Conservation (phyloP, 1,140 invertebrate species). For the Chlorops oryzae region DNA sequence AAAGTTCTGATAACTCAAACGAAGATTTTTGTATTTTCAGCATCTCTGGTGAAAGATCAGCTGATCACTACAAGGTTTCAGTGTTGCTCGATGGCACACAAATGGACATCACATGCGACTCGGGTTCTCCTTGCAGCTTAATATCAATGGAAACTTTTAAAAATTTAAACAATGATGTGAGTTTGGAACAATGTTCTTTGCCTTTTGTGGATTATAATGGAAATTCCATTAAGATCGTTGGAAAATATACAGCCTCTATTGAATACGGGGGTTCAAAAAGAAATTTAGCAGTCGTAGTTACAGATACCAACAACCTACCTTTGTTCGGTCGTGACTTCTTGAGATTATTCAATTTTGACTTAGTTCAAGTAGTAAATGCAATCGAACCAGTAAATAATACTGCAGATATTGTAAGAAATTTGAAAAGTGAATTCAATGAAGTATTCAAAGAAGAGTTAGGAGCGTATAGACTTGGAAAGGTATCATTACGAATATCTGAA, state of each 20-base stretch:
- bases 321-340: slow-evolving; percentile 10
- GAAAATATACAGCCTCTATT: slow-evolving; percentile 6
- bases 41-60: neutral
- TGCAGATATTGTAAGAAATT: slow-evolving; percentile 2
- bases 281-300: slow-evolving; percentile 5
- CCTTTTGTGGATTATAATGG: slow-evolving; percentile 12
- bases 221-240: slow-evolving; percentile 10
- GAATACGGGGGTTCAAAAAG: slow-evolving; percentile 4
- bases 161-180: slow-evolving; percentile 5
- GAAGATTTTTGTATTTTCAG: slow-evolving; percentile 11
- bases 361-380: slow-evolving; percentile 8
- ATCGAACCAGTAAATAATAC: slow-evolving; percentile 8
- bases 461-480: slow-evolving; percentile 5
- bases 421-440: slow-evolving; percentile 10
- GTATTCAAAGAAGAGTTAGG: slow-evolving; percentile 7
- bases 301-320: slow-evolving; percentile 2
- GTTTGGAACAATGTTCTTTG: neutral
- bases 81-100: slow-evolving; percentile 5
- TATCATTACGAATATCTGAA: slow-evolving; percentile 7
- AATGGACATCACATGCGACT: slow-evolving; percentile 1
- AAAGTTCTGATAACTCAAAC: slow-evolving; percentile 5
- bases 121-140: slow-evolving; percentile 8
- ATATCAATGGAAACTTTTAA: slow-evolving; percentile 6
- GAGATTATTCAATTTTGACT: slow-evolving; percentile 10
- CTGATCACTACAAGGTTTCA: slow-evolving; percentile 1